A percentile compares a stretch with the other conserved stretches of the same genome.
These are phyloP conservation scores for Drosophila prostipennis DNA, from an alignment of 2,888 invertebrate species.

Conservation along the genomic window DNA sequence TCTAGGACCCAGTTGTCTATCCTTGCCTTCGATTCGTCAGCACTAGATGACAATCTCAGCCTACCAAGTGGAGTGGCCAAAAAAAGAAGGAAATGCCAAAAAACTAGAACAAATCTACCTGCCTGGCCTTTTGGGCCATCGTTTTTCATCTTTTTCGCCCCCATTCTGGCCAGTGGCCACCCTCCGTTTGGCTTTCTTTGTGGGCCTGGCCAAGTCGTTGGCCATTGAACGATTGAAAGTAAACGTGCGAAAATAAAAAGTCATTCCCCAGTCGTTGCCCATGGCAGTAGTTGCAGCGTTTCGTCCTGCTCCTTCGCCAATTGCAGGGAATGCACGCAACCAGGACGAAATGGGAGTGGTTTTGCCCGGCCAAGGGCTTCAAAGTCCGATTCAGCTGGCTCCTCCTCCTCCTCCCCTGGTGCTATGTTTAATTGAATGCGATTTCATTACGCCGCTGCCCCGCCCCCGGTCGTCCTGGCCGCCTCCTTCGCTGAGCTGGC, in stretches of 20 bases:
- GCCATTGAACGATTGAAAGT: constrained; percentile 36
- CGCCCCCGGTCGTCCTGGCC: background rate
- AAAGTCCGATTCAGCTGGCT: constrained; percentile 42
- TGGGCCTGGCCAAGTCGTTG: constrained; percentile 14
- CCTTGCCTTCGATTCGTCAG: constrained; percentile 12
- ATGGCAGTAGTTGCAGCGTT: constrained; percentile 31
- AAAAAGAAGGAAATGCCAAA: constrained; percentile 1
- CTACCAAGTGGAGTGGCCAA: constrained; percentile 3
- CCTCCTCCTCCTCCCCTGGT: constrained; percentile 20
- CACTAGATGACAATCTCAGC: constrained; percentile 33
- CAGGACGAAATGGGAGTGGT: constrained; percentile 4
- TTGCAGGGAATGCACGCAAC: constrained; percentile 52
- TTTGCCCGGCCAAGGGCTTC: constrained; percentile 14
- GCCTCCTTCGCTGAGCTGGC: constrained; percentile 22
- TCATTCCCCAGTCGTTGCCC: constrained; percentile 52
- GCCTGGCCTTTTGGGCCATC: constrained; percentile 3
- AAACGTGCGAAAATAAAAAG: constrained; percentile 62
- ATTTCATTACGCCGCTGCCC: constrained; percentile 70
- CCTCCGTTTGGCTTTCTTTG: constrained; percentile 18
- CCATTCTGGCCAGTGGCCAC: background rate
- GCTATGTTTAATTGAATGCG: constrained; percentile 79
- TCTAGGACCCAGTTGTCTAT: constrained; percentile 10
- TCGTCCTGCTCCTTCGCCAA: constrained; percentile 29
- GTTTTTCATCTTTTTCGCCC: constrained; percentile 10
- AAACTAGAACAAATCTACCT: constrained; percentile 9